These are phyloP conservation scores for Lacerta viridis DNA, from an alignment of 2,797 vertebrate species.

Conservation along the genomic window DNA sequence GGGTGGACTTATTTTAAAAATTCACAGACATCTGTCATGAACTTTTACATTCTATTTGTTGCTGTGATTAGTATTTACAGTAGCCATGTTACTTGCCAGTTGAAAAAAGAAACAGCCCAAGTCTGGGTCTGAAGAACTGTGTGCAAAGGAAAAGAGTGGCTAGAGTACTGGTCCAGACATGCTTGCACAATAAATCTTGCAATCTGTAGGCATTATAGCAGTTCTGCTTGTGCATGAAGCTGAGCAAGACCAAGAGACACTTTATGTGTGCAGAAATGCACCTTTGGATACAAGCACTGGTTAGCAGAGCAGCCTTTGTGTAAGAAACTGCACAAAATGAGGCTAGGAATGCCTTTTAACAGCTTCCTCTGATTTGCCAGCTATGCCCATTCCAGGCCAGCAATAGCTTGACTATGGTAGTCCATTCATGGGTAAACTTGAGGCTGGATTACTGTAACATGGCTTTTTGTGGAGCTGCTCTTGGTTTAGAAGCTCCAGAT, in stretches of 20 bases:
- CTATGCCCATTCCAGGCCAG: no score
- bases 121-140: not conserved
- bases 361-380: no score
- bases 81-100: not conserved
- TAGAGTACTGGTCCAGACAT: not conserved
- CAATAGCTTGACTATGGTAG: no score
- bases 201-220: not conserved
- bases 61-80: conserved; percentile 11
- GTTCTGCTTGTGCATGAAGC: not conserved
- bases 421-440: no score
- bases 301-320: not conserved
- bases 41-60: not conserved
- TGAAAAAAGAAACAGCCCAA: not conserved
- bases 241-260: not conserved
- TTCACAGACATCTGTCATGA: conserved; percentile 15
- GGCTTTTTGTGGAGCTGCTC: no score
- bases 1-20: not conserved
- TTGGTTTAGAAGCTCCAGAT: no score
- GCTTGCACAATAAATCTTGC: not conserved
- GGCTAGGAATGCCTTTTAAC: no score
- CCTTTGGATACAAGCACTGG: not conserved
- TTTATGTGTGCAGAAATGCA: not conserved
- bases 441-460: no score
- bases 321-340: not conserved
- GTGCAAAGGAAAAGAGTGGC: not conserved